phyloP scores from a whole-genome alignment of 2,888 invertebrate species.

The Trissonchulus sp. region DNA sequence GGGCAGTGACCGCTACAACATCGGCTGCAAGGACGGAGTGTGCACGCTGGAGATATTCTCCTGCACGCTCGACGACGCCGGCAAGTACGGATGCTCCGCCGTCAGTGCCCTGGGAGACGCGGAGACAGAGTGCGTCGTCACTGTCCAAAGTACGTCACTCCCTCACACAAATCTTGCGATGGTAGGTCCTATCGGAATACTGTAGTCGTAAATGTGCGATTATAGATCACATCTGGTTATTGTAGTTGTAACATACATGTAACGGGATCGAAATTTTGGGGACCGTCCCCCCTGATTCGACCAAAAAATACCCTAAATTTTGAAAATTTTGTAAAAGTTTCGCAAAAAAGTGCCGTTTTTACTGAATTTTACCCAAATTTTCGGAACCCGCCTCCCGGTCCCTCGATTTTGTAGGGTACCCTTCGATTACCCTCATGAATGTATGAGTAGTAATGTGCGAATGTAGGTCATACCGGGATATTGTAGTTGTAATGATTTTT shows the following conservation, averaged over 20 bases:
- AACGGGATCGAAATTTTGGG: too few species aligned
- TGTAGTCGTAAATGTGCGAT: too few species aligned
- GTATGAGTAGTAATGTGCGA: too few species aligned
- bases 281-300: too few species aligned
- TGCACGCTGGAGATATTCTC: conserved; percentile 92
- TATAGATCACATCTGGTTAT: too few species aligned
- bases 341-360: background rate
- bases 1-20: conserved; percentile 70
- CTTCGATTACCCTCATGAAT: too few species aligned
- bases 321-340: background rate
- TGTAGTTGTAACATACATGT: too few species aligned
- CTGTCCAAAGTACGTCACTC: conserved; percentile 73
- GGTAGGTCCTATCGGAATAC: too few species aligned
- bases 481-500: background rate
- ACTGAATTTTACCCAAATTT: background rate
- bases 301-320: too few species aligned
- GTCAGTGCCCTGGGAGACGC: conserved; percentile 87
- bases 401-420: too few species aligned
- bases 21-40: conserved; percentile 86
- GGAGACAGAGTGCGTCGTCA: conserved; percentile 88
- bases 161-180: too few species aligned
- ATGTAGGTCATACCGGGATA: background rate
- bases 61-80: conserved; percentile 88
- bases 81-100: conserved; percentile 88
- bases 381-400: too few species aligned